phyloP scores from a whole-genome alignment of 2,888 invertebrate species.

The Pecten maximus region DNA sequence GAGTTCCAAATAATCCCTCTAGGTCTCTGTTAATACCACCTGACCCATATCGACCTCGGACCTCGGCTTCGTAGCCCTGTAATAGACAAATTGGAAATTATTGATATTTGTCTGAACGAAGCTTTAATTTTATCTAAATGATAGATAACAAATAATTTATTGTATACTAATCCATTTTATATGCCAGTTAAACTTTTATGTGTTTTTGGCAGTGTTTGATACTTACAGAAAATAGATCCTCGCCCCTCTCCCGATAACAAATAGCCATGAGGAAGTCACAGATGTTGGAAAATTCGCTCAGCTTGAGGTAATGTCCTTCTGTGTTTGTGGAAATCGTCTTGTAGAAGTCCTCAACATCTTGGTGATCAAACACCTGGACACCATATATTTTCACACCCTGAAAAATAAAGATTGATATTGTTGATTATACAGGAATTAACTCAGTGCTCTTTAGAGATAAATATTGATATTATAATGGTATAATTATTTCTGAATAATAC shows the following conservation, averaged over 20 bases:
- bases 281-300: constrained; percentile 73
- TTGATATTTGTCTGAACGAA: background rate
- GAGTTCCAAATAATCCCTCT: constrained; percentile 70
- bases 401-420: constrained; percentile 34
- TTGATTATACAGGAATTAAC: background rate
- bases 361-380: constrained; percentile 70
- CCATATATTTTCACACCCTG: constrained; percentile 76
- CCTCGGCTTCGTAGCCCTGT: constrained; percentile 71
- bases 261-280: constrained; percentile 80
- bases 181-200: no score
- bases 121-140: no score
- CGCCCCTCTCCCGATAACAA: constrained; percentile 77
- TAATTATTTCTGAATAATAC: no score
- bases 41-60: constrained; percentile 60
- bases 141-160: no score
- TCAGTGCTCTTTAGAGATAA: no score
- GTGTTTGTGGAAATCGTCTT: constrained; percentile 67
- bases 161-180: no score
- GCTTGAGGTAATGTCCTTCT: constrained; percentile 72
- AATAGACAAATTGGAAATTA: constrained; percentile 29
- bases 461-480: no score
- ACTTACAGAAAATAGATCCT: constrained; percentile 71
- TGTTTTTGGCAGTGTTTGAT: no score
- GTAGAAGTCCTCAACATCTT: constrained; percentile 68
- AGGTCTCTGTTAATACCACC: constrained; percentile 65